These are phyloP conservation scores for Anticlea derivata DNA, from an alignment of 2,888 invertebrate genomes.

Conservation along the genomic window DNA sequence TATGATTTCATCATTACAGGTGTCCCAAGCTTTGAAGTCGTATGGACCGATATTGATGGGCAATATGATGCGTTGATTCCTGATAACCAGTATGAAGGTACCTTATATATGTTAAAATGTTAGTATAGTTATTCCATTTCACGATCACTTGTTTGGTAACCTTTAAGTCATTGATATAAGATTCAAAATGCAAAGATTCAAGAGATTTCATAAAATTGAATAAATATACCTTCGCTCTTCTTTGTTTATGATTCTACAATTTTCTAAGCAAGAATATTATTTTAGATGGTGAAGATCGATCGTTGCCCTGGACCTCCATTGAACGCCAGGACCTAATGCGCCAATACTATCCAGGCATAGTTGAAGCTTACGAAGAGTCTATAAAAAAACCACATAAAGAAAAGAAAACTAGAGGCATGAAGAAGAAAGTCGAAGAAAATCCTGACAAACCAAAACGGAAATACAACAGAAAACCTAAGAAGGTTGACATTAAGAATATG, in stretches of 20 bases:
- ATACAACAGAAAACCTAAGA: slow-evolving; percentile 64
- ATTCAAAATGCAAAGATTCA: too few species aligned
- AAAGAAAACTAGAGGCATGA: slow-evolving; percentile 53
- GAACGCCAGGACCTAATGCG: slow-evolving; percentile 87
- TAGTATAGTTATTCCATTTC: too few species aligned
- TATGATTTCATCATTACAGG: slow-evolving; percentile 66
- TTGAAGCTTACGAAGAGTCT: slow-evolving; percentile 82
- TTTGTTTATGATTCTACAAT: not conserved
- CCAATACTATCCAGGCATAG: slow-evolving; percentile 85
- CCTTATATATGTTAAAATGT: too few species aligned
- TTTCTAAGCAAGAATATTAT: slow-evolving; percentile 4
- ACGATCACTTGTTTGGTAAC: too few species aligned
- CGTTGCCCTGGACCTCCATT: slow-evolving; percentile 85
- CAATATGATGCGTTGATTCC: slow-evolving; percentile 85
- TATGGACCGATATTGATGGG: slow-evolving; percentile 86
- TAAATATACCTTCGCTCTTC: too few species aligned
- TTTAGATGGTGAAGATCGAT: slow-evolving; percentile 72
- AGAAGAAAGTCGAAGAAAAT: slow-evolving; percentile 46
- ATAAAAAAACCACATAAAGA: slow-evolving; percentile 81
- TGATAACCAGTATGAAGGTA: slow-evolving; percentile 82
- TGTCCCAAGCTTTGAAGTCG: slow-evolving; percentile 88
- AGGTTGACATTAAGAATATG: slow-evolving; percentile 40
- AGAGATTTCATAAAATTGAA: too few species aligned
- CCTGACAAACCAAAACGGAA: slow-evolving; percentile 66
- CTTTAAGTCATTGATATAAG: too few species aligned